Conservation (phyloP, 2,797 vertebrate species). For the Rhynchotus rufescens region DNA sequence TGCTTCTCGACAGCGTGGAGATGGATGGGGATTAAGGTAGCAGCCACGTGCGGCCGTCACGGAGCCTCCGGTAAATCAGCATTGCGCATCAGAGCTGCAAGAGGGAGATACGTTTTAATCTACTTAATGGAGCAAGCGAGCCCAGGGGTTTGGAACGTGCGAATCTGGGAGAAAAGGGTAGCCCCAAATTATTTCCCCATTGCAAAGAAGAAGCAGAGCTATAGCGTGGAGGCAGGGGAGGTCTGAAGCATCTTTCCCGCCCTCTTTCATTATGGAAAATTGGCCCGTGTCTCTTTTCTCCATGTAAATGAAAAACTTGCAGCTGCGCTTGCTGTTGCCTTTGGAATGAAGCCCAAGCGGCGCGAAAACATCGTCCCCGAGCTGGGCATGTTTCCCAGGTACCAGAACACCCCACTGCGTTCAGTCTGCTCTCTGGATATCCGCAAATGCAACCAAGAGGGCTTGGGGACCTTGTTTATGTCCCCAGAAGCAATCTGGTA, state of each 20-base stretch:
- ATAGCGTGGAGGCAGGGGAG: not conserved
- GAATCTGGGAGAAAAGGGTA: not conserved
- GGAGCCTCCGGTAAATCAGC: constrained; percentile 67
- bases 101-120: constrained; percentile 77
- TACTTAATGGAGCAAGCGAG: constrained; percentile 60
- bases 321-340: not conserved
- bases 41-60: not conserved
- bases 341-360: not conserved
- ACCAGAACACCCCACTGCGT: too few relatives aligned
- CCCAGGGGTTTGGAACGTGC: constrained; percentile 43
- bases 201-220: not conserved
- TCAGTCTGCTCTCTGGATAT: too few relatives aligned
- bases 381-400: too few relatives aligned
- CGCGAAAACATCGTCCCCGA: too few relatives aligned
- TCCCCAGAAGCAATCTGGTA: not conserved
- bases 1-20: constrained; percentile 35
- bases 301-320: rapidly evolving
- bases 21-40: constrained; percentile 74
- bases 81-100: constrained; percentile 64
- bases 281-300: rapidly evolving
- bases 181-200: not conserved
- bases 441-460: too few relatives aligned
- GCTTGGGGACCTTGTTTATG: too few relatives aligned
- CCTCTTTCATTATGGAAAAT: not conserved
- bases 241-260: rapidly evolving